A percentile compares a stretch with the other conserved stretches of the same genome.
phyloP scores from a whole-genome alignment of 2,113 vertebrate species.

The Nothoprocta perdicaria region DNA sequence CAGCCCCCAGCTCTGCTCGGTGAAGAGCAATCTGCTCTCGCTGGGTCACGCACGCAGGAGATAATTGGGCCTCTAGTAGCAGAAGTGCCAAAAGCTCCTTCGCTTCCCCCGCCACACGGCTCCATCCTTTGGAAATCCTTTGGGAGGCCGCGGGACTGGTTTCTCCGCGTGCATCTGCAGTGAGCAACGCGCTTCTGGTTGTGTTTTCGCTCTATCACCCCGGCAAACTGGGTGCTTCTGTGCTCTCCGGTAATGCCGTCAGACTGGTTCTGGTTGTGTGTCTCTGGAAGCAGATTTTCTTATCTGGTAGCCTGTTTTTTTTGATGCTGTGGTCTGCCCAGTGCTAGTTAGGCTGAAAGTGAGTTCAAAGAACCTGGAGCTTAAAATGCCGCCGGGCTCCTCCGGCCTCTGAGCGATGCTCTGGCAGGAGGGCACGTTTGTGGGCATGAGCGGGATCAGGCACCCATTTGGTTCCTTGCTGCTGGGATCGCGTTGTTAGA shows the following conservation, averaged over 20 bases:
- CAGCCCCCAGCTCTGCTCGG: neutral
- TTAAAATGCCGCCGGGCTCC: neutral
- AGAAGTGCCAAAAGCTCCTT: neutral
- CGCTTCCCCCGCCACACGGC: neutral
- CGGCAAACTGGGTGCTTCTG: neutral
- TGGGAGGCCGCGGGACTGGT: neutral
- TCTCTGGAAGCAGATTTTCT: fast-evolving
- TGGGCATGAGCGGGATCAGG: neutral
- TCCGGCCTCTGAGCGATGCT: fast-evolving
- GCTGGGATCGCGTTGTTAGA: fast-evolving
- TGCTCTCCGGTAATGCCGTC: neutral
- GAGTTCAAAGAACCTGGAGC: neutral
- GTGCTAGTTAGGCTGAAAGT: fast-evolving
- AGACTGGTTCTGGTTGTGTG: neutral
- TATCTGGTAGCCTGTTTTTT: fast-evolving
- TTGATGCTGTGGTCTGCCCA: neutral
- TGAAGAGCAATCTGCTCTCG: neutral
- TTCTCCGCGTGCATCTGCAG: fast-evolving
- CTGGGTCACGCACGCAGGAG: neutral
- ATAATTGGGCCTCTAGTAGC: fast-evolving
- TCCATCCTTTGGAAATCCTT: neutral
- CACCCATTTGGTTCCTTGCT: neutral
- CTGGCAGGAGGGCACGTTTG: neutral
- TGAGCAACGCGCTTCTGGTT: neutral
- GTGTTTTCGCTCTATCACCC: neutral